Conservation (phyloP, 1,140 invertebrate species). For the Conus ventricosus region DNA sequence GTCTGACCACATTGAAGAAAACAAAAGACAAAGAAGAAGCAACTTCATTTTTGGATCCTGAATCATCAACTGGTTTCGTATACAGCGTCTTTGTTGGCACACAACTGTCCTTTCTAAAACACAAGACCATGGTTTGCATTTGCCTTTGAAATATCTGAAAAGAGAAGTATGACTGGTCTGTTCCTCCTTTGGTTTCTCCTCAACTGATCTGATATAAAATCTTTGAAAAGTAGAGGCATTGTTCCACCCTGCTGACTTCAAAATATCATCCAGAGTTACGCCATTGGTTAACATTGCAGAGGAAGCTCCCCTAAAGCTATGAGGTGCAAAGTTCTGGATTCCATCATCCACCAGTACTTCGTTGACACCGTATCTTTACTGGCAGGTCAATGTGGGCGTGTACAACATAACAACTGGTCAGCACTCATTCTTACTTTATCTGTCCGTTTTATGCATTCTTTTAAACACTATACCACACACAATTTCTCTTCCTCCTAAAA, state of each 20-base stretch:
- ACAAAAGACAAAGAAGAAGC: too few species aligned
- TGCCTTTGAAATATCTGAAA: neutral
- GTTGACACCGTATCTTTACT: neutral
- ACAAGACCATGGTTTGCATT: too few species aligned
- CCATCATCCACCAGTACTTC: neutral
- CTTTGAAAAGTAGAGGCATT: constrained; percentile 2
- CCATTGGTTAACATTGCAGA: neutral
- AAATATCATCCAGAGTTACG: neutral
- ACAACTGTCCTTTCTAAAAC: too few species aligned
- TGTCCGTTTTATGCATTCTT: neutral
- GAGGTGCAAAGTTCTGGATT: neutral
- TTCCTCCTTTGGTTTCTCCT: constrained; percentile 1
- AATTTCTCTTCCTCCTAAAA: neutral
- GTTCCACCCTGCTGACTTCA: too few species aligned
- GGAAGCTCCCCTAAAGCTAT: constrained; percentile 5
- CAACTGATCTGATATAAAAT: constrained; percentile 18
- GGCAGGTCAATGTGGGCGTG: neutral
- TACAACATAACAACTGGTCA: constrained; percentile 15
- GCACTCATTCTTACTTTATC: neutral
- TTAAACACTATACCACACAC: neutral
- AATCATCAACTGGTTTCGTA: too few species aligned
- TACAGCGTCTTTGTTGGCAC: too few species aligned
- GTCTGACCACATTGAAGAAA: too few species aligned
- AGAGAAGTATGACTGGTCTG: neutral
- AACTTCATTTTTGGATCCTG: too few species aligned